Evolutionary conservation across 64 coral and sea anemone genomes (phyloP).

Genomic region (Porites australiensis): DNA sequence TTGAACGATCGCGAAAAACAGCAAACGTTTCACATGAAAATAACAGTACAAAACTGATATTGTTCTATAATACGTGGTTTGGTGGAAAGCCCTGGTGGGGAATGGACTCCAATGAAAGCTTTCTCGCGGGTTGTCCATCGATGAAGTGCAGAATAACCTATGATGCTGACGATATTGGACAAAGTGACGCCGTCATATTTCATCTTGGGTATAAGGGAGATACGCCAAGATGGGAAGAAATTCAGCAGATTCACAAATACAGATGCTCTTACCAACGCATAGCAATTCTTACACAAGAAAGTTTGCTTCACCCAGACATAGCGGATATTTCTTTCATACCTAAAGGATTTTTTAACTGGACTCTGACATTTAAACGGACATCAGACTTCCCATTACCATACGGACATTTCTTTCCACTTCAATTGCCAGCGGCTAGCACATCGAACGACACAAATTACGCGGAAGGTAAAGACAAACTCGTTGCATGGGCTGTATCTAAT

Average conservation of each 20-base stretch:
- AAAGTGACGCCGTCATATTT: slow-evolving; percentile 8
- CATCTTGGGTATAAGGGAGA: not conserved
- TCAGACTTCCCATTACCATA: slow-evolving; percentile 2
- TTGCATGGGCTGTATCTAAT: not conserved
- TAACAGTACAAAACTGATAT: not conserved
- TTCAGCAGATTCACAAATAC: slow-evolving; percentile 6
- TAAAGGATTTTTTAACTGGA: slow-evolving; percentile 7
- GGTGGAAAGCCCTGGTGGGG: not conserved
- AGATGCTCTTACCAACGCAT: not conserved
- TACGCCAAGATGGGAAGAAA: not conserved
- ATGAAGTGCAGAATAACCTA: not conserved
- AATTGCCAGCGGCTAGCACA: not conserved
- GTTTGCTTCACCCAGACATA: not conserved
- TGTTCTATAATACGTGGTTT: not conserved
- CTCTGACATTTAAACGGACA: not conserved
- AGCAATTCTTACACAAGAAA: not conserved
- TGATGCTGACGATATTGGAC: not conserved
- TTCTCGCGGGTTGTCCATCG: not conserved
- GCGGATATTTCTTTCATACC: not conserved
- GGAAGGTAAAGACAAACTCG: not conserved
- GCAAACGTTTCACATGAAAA: too few species aligned
- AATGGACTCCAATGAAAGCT: not conserved
- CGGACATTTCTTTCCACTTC: not conserved
- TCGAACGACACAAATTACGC: not conserved
- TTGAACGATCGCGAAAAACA: too few species aligned